Evolutionary conservation across 1,140 invertebrate genomes (phyloP).

Genomic region (Tetraneura akinire): DNA sequence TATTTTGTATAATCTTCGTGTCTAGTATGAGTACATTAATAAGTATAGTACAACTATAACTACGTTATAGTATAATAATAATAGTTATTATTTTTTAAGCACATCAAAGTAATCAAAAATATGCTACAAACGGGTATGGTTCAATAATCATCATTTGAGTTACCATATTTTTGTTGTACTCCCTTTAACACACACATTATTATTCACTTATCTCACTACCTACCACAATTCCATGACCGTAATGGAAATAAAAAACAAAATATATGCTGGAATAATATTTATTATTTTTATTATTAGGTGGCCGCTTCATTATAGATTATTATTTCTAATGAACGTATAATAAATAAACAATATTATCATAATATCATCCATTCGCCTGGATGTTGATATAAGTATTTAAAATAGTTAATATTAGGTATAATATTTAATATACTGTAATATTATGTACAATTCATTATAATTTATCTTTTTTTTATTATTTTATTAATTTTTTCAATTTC

Average conservation of each 20-base stretch:
- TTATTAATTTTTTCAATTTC: too few relatives aligned
- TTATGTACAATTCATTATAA: too few relatives aligned
- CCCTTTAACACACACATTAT: neutral
- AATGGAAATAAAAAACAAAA: neutral
- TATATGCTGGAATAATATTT: neutral
- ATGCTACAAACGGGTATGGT: neutral
- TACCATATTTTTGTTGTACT: slow-evolving; percentile 2
- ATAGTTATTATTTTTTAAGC: neutral
- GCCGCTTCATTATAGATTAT: neutral
- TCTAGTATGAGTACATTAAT: too few relatives aligned
- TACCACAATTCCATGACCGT: neutral
- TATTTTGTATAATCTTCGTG: too few relatives aligned
- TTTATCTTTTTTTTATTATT: too few relatives aligned
- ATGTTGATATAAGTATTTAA: too few relatives aligned
- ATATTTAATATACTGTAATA: too few relatives aligned
- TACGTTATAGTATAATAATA: too few relatives aligned
- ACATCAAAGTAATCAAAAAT: neutral
- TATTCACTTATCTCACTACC: too few relatives aligned
- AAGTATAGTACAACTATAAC: too few relatives aligned
- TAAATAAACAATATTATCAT: slow-evolving; percentile 1
- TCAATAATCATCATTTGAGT: neutral
- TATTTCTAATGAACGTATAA: too few relatives aligned
- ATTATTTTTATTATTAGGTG: neutral
- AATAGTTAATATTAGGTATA: too few relatives aligned
- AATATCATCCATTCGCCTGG: neutral